phyloP scores from a whole-genome alignment of 2,797 vertebrate genomes.

The Simalia tracyae region DNA sequence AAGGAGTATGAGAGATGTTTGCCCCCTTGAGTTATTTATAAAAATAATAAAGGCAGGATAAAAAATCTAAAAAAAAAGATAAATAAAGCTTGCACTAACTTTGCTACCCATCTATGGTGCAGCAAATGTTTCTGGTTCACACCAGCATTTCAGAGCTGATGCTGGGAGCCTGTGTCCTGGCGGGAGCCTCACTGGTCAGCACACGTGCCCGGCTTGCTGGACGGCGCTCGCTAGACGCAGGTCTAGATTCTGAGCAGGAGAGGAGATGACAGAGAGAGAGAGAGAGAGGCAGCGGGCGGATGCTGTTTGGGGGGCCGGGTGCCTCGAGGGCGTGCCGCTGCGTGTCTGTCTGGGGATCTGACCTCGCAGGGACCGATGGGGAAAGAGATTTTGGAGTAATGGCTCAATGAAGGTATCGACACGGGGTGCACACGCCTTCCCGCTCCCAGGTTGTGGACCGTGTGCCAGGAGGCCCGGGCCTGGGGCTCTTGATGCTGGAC shows the following conservation, averaged over 20 bases:
- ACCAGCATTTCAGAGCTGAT: neutral
- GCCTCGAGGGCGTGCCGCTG: neutral
- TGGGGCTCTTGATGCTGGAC: neutral
- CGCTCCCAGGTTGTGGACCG: too few relatives aligned
- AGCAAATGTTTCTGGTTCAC: neutral
- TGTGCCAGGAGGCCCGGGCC: neutral
- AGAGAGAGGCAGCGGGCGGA: too few relatives aligned
- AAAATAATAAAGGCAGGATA: too few relatives aligned
- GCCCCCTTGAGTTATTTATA: too few relatives aligned
- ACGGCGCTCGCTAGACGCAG: neutral
- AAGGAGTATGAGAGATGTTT: too few relatives aligned
- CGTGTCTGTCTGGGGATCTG: neutral
- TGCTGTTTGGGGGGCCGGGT: neutral
- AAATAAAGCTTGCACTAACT: neutral
- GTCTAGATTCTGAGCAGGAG: neutral
- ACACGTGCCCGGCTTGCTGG: neutral
- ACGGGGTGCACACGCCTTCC: neutral
- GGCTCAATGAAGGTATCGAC: neutral
- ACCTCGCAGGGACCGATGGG: neutral
- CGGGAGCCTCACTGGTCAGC: neutral
- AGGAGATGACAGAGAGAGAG: too few relatives aligned
- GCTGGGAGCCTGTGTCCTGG: neutral
- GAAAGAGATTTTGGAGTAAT: neutral
- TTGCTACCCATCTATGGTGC: neutral
- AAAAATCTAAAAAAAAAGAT: too few relatives aligned